phyloP scores from a whole-genome alignment of 2,797 vertebrate genomes.

The Phyllotis vaccarum region DNA sequence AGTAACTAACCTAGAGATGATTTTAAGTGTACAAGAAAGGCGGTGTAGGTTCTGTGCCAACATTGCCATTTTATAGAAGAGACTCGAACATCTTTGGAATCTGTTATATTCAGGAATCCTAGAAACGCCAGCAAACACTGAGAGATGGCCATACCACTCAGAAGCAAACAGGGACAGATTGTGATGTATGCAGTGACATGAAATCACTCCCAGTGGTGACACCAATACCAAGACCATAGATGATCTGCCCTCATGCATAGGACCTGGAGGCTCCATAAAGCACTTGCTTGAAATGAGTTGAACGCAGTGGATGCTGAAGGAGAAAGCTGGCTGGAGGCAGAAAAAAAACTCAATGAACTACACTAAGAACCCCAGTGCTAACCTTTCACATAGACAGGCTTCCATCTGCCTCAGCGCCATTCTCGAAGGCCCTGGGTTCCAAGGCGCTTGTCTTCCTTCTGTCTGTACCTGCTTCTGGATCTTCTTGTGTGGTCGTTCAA shows the following conservation, averaged over 20 bases:
- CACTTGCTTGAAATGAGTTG: not conserved
- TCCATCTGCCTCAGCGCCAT: not conserved
- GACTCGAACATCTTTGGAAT: not conserved
- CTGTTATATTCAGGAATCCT: not conserved
- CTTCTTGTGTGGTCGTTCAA: not conserved
- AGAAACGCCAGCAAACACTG: not conserved
- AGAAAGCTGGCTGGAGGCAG: not conserved
- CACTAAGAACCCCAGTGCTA: not conserved
- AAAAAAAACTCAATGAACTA: not conserved
- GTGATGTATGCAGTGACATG: accelerated
- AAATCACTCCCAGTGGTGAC: not conserved
- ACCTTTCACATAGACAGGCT: not conserved
- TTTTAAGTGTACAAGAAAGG: not conserved
- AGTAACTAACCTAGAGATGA: not conserved
- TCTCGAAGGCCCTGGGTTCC: not conserved
- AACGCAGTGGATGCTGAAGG: not conserved
- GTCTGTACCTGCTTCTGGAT: not conserved
- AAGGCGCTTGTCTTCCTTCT: not conserved
- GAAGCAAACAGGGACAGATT: not conserved
- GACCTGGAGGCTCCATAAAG: not conserved
- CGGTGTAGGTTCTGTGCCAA: not conserved
- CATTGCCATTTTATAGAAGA: not conserved
- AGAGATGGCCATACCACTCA: accelerated
- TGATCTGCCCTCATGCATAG: not conserved
- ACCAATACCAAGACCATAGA: not conserved